phyloP scores from a whole-genome alignment of 2,113 vertebrate species.

The Taxidea taxus region DNA sequence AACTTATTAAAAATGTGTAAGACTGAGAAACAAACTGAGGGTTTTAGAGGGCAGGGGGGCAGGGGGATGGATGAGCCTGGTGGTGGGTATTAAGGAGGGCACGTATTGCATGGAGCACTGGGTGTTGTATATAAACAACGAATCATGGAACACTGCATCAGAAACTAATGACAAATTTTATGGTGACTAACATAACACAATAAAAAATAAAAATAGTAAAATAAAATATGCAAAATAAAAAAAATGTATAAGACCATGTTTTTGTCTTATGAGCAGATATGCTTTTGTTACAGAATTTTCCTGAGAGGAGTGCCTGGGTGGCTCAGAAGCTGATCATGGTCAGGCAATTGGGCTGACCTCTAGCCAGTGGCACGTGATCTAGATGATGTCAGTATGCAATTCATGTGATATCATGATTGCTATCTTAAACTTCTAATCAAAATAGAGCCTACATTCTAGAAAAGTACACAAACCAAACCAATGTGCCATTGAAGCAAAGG shows the following conservation, averaged over 20 bases:
- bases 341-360: not conserved
- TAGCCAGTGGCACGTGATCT: accelerated
- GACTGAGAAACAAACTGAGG: too few species aligned
- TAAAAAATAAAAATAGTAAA: too few species aligned
- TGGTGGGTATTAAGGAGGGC: too few species aligned
- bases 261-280: not conserved
- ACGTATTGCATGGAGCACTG: too few species aligned
- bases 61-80: too few species aligned
- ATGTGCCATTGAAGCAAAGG: not conserved
- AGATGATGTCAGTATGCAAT: not conserved
- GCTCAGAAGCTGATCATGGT: not conserved
- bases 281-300: not conserved
- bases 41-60: too few species aligned
- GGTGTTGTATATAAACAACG: too few species aligned
- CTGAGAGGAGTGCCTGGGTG: not conserved
- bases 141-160: too few species aligned
- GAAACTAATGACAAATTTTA: too few species aligned
- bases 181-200: too few species aligned
- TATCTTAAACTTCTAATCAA: not conserved
- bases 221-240: too few species aligned
- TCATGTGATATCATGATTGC: too few species aligned
- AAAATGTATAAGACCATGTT: not conserved
- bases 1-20: not conserved
- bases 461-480: not conserved
- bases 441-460: not conserved